These are phyloP conservation scores for Lochmaea crataegi DNA, from an alignment of 2,888 invertebrate species.

Conservation along the genomic window DNA sequence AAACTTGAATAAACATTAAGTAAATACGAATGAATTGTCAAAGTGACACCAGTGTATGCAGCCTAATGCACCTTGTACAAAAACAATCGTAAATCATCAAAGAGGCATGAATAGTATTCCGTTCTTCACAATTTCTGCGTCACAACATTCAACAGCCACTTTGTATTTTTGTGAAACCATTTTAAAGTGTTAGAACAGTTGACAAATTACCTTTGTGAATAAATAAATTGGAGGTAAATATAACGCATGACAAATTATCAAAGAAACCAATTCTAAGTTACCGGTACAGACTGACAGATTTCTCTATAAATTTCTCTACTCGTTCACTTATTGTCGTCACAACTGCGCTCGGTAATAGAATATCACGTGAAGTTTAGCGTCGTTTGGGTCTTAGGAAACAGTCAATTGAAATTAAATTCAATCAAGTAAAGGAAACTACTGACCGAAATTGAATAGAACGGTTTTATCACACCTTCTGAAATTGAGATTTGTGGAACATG, in stretches of 20 bases:
- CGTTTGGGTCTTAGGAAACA: constrained; percentile 8
- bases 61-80: too few species aligned
- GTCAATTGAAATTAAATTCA: constrained; percentile 21
- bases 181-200: background rate
- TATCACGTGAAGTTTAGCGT: constrained; percentile 5
- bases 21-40: too few species aligned
- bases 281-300: background rate
- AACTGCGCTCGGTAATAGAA: background rate
- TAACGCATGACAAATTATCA: background rate
- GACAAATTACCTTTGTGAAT: background rate
- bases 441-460: constrained; percentile 19
- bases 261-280: background rate
- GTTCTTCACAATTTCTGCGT: too few species aligned
- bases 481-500: constrained; percentile 9
- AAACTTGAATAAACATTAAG: too few species aligned
- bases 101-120: too few species aligned
- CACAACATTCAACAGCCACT: too few species aligned
- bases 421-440: constrained; percentile 13
- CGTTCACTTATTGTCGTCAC: background rate
- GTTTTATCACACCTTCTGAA: constrained; percentile 7
- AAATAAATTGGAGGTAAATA: background rate
- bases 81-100: too few species aligned
- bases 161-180: background rate
- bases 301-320: background rate
- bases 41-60: too few species aligned